phyloP scores from a whole-genome alignment of 2,888 invertebrate genomes.

The Spodoptera exigua region DNA sequence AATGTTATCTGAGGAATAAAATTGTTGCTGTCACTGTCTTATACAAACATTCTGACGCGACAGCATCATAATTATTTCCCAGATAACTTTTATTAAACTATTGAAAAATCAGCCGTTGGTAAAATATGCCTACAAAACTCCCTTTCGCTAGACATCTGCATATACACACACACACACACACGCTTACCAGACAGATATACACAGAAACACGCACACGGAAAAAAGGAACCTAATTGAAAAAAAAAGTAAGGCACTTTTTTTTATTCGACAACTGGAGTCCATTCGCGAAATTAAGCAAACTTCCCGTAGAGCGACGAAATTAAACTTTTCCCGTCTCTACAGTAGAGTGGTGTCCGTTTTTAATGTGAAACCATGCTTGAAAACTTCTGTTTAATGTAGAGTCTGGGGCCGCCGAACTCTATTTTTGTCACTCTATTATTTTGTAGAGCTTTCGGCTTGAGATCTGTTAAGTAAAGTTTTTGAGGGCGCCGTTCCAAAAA shows the following conservation, averaged over 20 bases:
- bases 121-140: no score
- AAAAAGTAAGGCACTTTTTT: conserved; percentile 14
- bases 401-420: neutral
- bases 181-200: no score
- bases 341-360: conserved; percentile 36
- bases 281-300: conserved; percentile 59
- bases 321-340: conserved; percentile 44
- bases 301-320: conserved; percentile 42
- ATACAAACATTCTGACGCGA: no score
- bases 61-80: no score
- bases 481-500: conserved; percentile 7
- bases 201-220: no score
- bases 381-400: conserved; percentile 43
- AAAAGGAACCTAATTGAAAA: no score
- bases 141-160: no score
- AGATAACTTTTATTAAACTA: no score
- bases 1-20: no score
- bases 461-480: conserved; percentile 18
- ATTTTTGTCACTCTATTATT: conserved; percentile 38
- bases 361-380: conserved; percentile 44
- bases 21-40: no score
- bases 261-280: conserved; percentile 35
- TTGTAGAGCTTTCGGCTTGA: conserved; percentile 6
- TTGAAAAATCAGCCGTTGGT: no score
- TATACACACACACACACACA: no score